Evolutionary conservation across 2,797 vertebrate genomes (phyloP).

Genomic region (Alectoris magna): DNA sequence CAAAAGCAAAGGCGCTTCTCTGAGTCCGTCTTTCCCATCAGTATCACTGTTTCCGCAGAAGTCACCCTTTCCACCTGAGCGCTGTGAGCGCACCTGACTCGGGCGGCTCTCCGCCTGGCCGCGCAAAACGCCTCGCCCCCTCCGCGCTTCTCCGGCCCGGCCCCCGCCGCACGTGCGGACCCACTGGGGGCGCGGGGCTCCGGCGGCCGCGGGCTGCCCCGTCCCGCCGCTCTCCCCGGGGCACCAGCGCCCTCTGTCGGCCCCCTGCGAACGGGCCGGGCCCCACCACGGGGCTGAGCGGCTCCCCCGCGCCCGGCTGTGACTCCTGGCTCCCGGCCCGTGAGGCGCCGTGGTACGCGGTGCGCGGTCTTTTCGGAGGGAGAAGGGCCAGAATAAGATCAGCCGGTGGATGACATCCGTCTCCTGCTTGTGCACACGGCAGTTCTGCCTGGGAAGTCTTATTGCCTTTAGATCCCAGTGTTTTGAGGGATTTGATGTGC

Average conservation of each 20-base stretch:
- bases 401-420: background rate
- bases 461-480: background rate
- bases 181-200: background rate
- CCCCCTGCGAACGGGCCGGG: background rate
- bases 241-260: slow-evolving; percentile 51
- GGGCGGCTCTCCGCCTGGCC: background rate
- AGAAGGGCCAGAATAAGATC: background rate
- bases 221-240: background rate
- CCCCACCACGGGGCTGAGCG: background rate
- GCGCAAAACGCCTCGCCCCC: too few species aligned
- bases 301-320: background rate
- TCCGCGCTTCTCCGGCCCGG: background rate
- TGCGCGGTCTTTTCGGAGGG: fast-evolving
- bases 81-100: background rate
- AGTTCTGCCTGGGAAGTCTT: background rate
- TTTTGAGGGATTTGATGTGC: background rate
- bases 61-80: background rate
- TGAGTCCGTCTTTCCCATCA: background rate
- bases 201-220: too few species aligned
- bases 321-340: too few species aligned
- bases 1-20: background rate
- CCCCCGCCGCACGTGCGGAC: too few species aligned
- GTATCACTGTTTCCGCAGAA: fast-evolving
- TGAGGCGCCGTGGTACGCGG: background rate
- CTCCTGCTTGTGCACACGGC: fast-evolving